Conservation (phyloP, 2,888 invertebrate genomes). For the Arenicola marina region DNA sequence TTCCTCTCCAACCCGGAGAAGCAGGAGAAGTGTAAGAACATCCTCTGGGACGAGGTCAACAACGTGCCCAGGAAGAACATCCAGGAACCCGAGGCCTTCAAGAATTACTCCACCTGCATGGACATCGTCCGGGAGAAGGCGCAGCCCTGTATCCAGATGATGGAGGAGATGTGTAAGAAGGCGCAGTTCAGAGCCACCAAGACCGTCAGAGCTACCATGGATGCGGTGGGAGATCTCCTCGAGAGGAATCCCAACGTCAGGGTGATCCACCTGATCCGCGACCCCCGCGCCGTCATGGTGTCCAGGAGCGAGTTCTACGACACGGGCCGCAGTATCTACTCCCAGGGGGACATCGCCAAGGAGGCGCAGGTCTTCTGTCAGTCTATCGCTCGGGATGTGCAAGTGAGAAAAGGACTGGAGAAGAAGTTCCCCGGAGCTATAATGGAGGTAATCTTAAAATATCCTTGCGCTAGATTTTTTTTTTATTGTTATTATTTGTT, state of each 20-base stretch:
- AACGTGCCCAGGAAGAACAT: not conserved
- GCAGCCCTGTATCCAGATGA: conserved; percentile 1
- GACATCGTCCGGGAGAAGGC: conserved; percentile 5
- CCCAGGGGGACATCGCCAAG: not conserved
- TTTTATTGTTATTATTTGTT: no score
- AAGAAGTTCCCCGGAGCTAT: not conserved
- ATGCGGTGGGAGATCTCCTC: not conserved
- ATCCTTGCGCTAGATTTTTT: no score
- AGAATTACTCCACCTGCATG: conserved; percentile 4
- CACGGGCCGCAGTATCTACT: conserved; percentile 3
- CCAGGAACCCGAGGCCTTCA: conserved; percentile 7
- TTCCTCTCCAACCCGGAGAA: conserved; percentile 4
- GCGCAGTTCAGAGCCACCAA: conserved; percentile 2
- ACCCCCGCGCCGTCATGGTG: conserved; percentile 9
- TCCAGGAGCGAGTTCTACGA: conserved; percentile 9
- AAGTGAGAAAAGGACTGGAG: not conserved
- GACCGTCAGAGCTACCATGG: conserved; percentile 13
- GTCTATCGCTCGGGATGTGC: conserved; percentile 1
- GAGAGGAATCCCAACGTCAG: conserved; percentile 6
- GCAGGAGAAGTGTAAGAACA: conserved; percentile 4
- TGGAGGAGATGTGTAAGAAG: conserved; percentile 3
- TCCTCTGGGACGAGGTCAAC: not conserved
- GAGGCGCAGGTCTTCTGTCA: conserved; percentile 9
- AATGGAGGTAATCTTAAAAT: conserved; percentile 3
- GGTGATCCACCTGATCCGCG: conserved; percentile 12